Conservation (phyloP, 2,797 vertebrate genomes). For the Channa striata region DNA sequence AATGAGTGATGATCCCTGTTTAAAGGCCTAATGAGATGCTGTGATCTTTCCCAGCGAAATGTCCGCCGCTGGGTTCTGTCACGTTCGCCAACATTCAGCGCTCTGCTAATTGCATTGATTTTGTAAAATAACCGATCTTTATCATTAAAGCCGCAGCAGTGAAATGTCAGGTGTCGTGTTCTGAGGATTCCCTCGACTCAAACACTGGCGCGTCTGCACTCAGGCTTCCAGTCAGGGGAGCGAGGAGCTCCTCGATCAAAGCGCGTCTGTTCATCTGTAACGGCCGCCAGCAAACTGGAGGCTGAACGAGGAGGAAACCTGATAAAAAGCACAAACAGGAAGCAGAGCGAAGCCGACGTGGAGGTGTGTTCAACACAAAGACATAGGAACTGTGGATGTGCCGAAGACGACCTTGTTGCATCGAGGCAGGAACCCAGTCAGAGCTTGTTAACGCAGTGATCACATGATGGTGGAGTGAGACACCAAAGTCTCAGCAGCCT, state of each 20-base stretch:
- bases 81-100: neutral
- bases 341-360: no score
- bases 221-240: neutral
- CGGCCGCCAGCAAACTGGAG: neutral
- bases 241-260: neutral
- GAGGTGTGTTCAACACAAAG: no score
- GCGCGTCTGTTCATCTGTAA: neutral
- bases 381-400: no score
- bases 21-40: neutral
- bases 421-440: no score
- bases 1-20: neutral
- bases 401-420: no score
- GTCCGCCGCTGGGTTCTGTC: neutral
- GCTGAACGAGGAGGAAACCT: no score
- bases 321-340: no score
- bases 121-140: neutral
- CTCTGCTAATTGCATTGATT: neutral
- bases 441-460: no score
- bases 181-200: no score
- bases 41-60: neutral
- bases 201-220: neutral
- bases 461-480: no score
- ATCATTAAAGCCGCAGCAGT: neutral
- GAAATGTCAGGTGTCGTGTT: conserved; percentile 6
- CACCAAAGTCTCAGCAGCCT: no score